phyloP scores from a whole-genome alignment of 2,113 vertebrate genomes.

The Choloepus hoffmanni region DNA sequence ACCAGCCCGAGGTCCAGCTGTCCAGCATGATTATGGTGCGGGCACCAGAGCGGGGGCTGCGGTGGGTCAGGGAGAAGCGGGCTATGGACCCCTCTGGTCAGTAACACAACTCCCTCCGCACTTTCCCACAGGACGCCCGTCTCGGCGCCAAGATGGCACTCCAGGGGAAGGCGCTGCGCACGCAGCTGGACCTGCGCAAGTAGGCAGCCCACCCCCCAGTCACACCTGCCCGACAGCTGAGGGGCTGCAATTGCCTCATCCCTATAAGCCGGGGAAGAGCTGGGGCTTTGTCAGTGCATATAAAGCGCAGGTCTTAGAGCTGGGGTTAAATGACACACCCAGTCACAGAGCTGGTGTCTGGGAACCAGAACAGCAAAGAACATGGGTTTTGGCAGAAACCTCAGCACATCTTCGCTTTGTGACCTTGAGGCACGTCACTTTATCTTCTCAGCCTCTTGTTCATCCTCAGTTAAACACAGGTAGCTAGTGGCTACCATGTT shows the following conservation, averaged over 20 bases:
- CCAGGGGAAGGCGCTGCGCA: constrained; percentile 90
- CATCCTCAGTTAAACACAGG: not conserved
- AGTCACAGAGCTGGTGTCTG: not conserved
- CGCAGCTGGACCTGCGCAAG: constrained; percentile 94
- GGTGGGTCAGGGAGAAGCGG: rapidly evolving
- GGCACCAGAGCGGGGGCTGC: not conserved
- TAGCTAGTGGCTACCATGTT: not conserved
- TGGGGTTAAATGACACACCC: not conserved
- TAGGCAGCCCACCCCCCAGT: constrained; percentile 71
- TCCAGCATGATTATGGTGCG: constrained; percentile 96
- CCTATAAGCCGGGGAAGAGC: not conserved
- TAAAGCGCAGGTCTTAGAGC: not conserved
- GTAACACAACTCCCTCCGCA: not conserved
- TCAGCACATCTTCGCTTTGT: too few relatives aligned
- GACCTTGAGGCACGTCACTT: not conserved
- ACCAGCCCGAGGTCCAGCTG: constrained; percentile 88
- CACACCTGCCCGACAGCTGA: not conserved
- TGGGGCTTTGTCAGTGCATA: not conserved
- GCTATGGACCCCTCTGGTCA: not conserved
- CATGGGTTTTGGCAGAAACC: not conserved
- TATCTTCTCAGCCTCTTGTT: not conserved
- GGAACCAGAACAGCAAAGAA: not conserved
- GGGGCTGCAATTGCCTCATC: not conserved
- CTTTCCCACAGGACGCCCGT: constrained; percentile 89
- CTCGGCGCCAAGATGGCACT: constrained; percentile 93